Base-by-base conservation (phyloP, 2,113 vertebrate genomes). In the Paedocypris sp. region DNA sequence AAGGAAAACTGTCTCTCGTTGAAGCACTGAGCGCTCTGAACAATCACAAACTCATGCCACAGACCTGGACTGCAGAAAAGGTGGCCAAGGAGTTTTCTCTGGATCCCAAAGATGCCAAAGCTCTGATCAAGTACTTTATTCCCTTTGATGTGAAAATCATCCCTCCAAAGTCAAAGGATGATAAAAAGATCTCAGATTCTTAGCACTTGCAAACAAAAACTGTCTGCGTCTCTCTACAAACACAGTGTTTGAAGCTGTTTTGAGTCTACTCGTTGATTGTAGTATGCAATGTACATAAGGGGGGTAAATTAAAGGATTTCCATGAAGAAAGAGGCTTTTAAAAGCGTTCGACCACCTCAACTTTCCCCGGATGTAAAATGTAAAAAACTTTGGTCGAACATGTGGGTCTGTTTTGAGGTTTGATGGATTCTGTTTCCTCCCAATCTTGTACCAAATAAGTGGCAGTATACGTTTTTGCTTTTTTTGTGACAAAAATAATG, bases 11-110 rank as follows among this genome's bases (percentile, higher is more conserved):
- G 71, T 89, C 88, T 22, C 47, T 91, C 60, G 72, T 82, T 4
- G 94, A 97, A 64, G 88, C 85, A 26, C 66, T 97, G 69, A 89
- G 73, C 0, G 81, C 87, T 45, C 80, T 96, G 48, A 85, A 84
- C 78, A 88, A 89, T 68, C 86, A 97, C 78, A 91, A 89, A 70
- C 74, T 66, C 16, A 50, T 80, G 43, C 92, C 92, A 38, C 63
- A 88, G 28, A 83, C 53, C 0, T 95, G 92, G 92, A 94, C 91
- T 39, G 70, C 82, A 4, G 82, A 90, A 60, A 95, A 88, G 80
- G 85, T 98, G 50, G 84, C 90, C 11, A 69, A 79, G 67, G 92
- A 98, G 64, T 98, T 90, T 72, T 79, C 67, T 45, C 80, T 98
- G 71, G 86, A 92, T 60, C 62, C 84, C 33, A 86, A 86, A 62